phyloP scores from a whole-genome alignment of 1,140 invertebrate genomes.

The Plutomurus gul region DNA sequence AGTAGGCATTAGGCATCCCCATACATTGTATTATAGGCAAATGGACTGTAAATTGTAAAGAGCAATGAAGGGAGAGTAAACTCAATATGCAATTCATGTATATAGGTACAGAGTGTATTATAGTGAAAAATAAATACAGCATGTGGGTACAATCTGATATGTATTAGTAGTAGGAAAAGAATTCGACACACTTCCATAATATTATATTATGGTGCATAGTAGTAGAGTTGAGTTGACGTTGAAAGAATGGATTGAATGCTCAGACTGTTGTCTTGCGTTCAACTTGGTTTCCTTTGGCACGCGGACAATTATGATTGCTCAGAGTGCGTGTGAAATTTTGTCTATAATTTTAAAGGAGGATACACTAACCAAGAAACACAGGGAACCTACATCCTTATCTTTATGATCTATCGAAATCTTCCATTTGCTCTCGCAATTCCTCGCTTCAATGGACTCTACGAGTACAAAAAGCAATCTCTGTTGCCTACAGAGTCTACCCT shows the following conservation, averaged over 20 bases:
- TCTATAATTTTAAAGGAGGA: conserved; percentile 18
- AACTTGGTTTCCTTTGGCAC: conserved; percentile 26
- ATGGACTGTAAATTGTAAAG: background rate
- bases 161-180: background rate
- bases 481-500: too few relatives aligned
- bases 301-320: conserved; percentile 29
- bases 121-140: background rate
- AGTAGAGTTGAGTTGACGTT: background rate
- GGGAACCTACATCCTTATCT: background rate
- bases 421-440: background rate
- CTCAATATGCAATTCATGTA: too few relatives aligned
- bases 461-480: too few relatives aligned
- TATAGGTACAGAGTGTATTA: conserved; percentile 18
- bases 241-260: background rate
- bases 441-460: background rate
- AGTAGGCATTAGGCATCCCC: background rate
- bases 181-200: conserved; percentile 35
- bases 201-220: background rate
- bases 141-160: background rate
- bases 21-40: background rate
- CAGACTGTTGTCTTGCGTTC: background rate
- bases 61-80: background rate
- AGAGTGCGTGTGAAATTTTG: conserved; percentile 26
- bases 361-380: background rate
- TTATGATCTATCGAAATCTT: conserved; percentile 4